Conservation (phyloP, 2,888 invertebrate species). For the Endotricha flammealis region DNA sequence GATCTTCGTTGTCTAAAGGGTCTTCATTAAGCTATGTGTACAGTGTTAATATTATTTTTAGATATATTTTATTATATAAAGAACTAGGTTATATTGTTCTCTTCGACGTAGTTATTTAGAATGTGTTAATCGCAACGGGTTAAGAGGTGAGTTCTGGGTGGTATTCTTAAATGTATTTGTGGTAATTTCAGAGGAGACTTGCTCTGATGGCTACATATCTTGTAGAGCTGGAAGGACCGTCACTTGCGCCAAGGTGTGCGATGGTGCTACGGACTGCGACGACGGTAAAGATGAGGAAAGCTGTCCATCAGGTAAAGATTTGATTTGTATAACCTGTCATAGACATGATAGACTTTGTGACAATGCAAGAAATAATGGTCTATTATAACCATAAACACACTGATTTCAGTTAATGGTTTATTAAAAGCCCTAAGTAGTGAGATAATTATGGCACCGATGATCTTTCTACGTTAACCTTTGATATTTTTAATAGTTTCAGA, state of each 20-base stretch:
- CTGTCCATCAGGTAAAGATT: conserved; percentile 46
- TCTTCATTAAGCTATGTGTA: neutral
- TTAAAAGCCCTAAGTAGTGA: too few relatives aligned
- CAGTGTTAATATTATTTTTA: neutral
- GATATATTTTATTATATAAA: neutral
- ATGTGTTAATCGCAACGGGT: conserved; percentile 1
- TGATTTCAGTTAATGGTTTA: too few relatives aligned
- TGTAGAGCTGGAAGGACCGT: conserved; percentile 34
- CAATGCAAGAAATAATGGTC: too few relatives aligned
- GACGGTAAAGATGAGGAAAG: conserved; percentile 80
- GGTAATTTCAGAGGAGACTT: conserved; percentile 19
- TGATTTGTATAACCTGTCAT: neutral
- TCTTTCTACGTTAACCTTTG: too few relatives aligned
- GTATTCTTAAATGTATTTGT: neutral
- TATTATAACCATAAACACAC: too few relatives aligned
- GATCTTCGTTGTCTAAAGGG: neutral
- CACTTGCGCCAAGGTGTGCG: conserved; percentile 51
- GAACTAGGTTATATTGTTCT: too few relatives aligned
- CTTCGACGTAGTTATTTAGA: neutral
- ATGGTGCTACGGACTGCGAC: conserved; percentile 71
- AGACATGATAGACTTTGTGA: too few relatives aligned
- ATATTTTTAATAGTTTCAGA: too few relatives aligned
- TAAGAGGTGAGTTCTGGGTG: neutral
- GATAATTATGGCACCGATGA: too few relatives aligned
- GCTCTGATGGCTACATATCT: conserved; percentile 23